A percentile compares a stretch with the other conserved stretches of the same genome.
These are phyloP conservation scores for Drosophila anomelani DNA, from an alignment of 2,888 invertebrate species.

Conservation along the genomic window DNA sequence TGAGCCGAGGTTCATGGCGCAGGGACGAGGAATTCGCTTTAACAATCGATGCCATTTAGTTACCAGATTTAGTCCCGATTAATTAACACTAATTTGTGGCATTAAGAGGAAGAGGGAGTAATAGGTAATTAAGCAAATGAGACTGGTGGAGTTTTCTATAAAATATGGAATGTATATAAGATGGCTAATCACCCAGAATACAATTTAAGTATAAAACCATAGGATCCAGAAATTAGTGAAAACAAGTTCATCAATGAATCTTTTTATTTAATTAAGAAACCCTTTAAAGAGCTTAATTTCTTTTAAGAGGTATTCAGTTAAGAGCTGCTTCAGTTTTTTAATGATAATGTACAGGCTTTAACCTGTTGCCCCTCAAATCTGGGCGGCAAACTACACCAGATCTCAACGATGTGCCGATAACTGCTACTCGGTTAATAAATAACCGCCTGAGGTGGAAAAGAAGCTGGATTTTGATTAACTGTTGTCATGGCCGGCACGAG, in stretches of 20 bases:
- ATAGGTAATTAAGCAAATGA: background rate
- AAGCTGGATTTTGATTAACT: conserved; percentile 64
- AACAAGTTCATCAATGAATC: too few species aligned
- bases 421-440: conserved; percentile 79
- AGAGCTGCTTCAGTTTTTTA: background rate
- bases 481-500: conserved; percentile 74
- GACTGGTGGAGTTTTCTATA: background rate
- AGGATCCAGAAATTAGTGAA: too few species aligned
- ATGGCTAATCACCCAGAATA: too few species aligned
- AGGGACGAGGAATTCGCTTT: conserved; percentile 14
- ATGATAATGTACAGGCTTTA: background rate
- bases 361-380: background rate
- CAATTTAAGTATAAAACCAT: too few species aligned
- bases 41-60: conserved; percentile 19
- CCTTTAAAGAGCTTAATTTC: background rate
- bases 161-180: background rate
- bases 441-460: conserved; percentile 48
- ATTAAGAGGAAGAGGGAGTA: background rate
- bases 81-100: conserved; percentile 18
- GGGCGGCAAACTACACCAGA: conserved; percentile 14
- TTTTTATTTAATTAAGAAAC: background rate
- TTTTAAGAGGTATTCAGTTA: background rate
- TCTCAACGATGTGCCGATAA: conserved; percentile 70
- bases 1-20: conserved; percentile 1
- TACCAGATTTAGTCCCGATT: background rate